Base-by-base conservation (phyloP, 2,888 invertebrate species). In the Catocala fraxini region DNA sequence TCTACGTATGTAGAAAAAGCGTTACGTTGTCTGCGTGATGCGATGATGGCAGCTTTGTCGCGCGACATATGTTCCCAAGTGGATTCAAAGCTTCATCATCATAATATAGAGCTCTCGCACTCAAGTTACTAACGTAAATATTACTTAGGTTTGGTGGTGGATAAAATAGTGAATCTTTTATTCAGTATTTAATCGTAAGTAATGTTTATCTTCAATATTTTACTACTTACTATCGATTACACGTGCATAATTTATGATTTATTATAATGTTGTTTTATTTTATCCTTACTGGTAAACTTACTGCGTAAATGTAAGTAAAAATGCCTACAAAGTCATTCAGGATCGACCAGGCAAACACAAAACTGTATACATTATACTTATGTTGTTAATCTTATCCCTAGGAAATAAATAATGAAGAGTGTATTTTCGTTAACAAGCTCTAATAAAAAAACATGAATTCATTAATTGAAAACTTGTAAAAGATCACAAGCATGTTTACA, bases 81-180 rank as follows among this genome's bases (percentile, higher is more conserved):
- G 63, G 56, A 59, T 11, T 74, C 69, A 46, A 48, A 42, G 45
- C 25, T 48, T 25, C 25, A 25, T 57, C 56, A 69, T 75, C 64
- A 77, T 73, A 72, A 61, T 68, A 70, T 74, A 71, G 66, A 56
- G 70, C 70, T 77, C 72, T 79, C 81, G 79, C 84, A 85, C 83
- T 81, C 75, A 76, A 75, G 82, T 81, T 83, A 85, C 82, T 87
- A 85, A 87, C 76, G 76, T 88, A 85, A 87, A 88, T 89, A 84
- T 86, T 87, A 89, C 84, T 87, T 89, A 86, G 82, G 83, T 83
- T 85, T 75, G 91, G 91, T 92, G 92, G 86, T 87, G 92, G 92
- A 91, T 88, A 85, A 89, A 79, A 86, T 87, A 85, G 79, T 79
- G 60, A 79, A 79, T 82, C 85, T 88, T 87, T 89, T 88, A 85